These are phyloP conservation scores for Drosophila prosaltans DNA, from an alignment of 1,140 invertebrate species.

Conservation along the genomic window DNA sequence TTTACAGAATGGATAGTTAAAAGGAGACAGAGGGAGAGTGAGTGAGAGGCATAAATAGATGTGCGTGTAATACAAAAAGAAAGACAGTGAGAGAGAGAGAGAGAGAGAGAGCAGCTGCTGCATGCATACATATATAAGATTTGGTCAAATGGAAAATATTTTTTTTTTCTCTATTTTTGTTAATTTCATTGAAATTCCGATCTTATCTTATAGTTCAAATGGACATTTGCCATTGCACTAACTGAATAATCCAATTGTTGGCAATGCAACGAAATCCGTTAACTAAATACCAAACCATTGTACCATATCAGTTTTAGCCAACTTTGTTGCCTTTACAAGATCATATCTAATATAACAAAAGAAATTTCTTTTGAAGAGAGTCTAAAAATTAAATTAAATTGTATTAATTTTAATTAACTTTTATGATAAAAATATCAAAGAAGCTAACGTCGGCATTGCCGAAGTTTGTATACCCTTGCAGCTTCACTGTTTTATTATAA, in stretches of 20 bases:
- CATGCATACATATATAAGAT: background rate
- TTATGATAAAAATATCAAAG: too few species aligned
- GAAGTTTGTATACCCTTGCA: too few species aligned
- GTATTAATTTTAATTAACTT: too few species aligned
- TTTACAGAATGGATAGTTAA: conserved; percentile 17
- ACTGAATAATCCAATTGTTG: background rate
- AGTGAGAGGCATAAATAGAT: conserved; percentile 4
- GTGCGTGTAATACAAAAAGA: conserved; percentile 22
- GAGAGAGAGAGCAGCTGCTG: conserved; percentile 20
- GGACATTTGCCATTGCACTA: background rate
- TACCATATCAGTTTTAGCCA: too few species aligned
- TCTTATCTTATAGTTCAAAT: background rate
- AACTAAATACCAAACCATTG: too few species aligned
- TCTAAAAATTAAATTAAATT: too few species aligned
- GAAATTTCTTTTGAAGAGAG: too few species aligned
- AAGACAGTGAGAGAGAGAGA: background rate
- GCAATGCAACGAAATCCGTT: too few species aligned
- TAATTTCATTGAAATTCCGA: conserved; percentile 1
- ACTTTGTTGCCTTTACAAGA: too few species aligned
- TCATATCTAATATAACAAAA: background rate
- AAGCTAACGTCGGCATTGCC: too few species aligned
- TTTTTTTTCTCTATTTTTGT: background rate
- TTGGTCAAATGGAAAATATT: background rate
- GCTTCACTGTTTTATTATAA: too few species aligned
- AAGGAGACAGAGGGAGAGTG: conserved; percentile 9